Conservation (phyloP, 2,113 vertebrate genomes). For the Caloenas nicobarica region DNA sequence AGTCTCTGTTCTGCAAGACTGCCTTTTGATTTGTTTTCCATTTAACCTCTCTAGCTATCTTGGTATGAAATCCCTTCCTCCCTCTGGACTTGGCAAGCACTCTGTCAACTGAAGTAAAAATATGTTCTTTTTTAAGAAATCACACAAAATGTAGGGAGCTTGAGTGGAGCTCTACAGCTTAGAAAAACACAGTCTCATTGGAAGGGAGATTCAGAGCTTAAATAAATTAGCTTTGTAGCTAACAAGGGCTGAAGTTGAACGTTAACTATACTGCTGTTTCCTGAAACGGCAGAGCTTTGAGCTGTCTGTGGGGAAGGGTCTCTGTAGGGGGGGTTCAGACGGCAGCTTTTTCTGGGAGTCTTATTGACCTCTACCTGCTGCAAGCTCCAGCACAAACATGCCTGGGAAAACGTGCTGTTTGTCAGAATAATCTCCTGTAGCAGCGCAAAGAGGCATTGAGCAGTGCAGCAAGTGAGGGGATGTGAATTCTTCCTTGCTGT, state of each 20-base stretch:
- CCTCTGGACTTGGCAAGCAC: background rate
- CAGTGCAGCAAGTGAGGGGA: background rate
- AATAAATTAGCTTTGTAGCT: background rate
- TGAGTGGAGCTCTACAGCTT: background rate
- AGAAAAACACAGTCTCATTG: background rate
- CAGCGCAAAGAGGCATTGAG: background rate
- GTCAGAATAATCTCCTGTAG: fast-evolving
- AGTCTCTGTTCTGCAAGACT: constrained; percentile 30
- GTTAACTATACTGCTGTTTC: background rate
- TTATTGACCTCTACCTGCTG: background rate
- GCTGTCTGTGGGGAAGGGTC: background rate
- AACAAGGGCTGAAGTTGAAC: background rate
- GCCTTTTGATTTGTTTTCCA: constrained; percentile 28
- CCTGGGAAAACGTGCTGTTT: fast-evolving
- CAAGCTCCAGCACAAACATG: background rate
- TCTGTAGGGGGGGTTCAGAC: background rate
- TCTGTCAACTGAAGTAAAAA: constrained; percentile 9
- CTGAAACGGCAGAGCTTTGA: background rate
- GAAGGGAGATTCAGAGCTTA: background rate
- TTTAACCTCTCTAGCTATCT: constrained; percentile 37
- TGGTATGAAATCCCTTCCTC: constrained; percentile 36
- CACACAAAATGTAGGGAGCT: background rate
- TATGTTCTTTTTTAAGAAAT: background rate
- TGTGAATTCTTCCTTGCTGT: background rate
- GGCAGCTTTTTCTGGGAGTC: background rate